phyloP scores from a whole-genome alignment of 1,140 invertebrate species.

The Asobara japonica region DNA sequence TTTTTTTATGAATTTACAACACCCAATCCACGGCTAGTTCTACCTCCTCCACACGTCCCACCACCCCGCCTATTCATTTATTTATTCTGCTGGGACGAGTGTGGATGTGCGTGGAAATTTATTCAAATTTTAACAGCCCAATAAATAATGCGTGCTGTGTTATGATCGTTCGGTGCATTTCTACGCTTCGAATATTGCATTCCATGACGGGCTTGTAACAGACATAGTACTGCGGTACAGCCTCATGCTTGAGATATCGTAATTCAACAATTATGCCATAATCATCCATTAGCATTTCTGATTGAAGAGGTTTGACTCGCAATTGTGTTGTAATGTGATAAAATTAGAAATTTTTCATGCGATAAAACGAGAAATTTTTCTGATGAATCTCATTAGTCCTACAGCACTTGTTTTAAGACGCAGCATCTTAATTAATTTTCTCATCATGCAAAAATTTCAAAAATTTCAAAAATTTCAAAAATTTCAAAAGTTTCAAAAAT shows the following conservation, averaged over 20 bases:
- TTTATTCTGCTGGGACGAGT: neutral
- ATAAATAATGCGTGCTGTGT: conserved; percentile 48
- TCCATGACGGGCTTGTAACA: neutral
- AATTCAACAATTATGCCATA: neutral
- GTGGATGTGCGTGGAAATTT: conserved; percentile 42
- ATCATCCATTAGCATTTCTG: neutral
- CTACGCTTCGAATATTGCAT: neutral
- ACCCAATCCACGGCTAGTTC: neutral
- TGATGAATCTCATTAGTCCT: too few relatives aligned
- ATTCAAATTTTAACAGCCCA: conserved; percentile 54
- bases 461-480: too few relatives aligned
- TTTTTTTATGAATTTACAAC: too few relatives aligned
- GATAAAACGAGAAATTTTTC: too few relatives aligned
- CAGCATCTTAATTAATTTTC: too few relatives aligned
- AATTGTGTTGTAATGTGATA: too few relatives aligned
- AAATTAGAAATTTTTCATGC: too few relatives aligned
- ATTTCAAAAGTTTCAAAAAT: too few relatives aligned
- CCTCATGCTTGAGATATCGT: neutral
- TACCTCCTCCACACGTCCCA: neutral
- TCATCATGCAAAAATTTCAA: too few relatives aligned
- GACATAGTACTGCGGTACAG: neutral
- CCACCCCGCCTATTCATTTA: neutral
- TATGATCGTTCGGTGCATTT: conserved; percentile 37
- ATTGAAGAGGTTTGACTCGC: too few relatives aligned
- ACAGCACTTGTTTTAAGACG: too few relatives aligned